Conservation (phyloP, 2,888 invertebrate species). For the Augiades crinisus region DNA sequence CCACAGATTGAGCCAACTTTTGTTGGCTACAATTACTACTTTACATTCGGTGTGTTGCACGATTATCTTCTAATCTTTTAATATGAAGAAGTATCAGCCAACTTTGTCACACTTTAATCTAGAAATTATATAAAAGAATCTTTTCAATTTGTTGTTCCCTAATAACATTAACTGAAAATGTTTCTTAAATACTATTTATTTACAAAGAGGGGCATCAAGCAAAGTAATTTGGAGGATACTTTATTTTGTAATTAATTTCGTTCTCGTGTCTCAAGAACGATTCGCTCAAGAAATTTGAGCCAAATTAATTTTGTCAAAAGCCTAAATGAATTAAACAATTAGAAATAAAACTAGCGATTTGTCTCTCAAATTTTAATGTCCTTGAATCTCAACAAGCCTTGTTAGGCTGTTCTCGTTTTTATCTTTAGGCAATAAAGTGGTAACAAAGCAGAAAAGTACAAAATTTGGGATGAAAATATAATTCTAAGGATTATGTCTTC, state of each 20-base stretch:
- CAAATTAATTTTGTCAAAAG: constrained; percentile 4
- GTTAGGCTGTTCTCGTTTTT: neutral
- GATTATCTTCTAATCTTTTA: too few relatives aligned
- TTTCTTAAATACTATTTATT: neutral
- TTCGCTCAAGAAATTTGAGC: neutral
- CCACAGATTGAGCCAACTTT: too few relatives aligned
- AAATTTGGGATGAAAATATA: neutral
- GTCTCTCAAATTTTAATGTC: neutral
- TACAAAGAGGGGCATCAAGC: neutral
- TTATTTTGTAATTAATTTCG: neutral
- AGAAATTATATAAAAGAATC: too few relatives aligned
- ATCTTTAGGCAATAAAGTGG: neutral
- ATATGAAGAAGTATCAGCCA: too few relatives aligned
- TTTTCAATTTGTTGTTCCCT: too few relatives aligned
- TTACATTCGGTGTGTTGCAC: too few relatives aligned
- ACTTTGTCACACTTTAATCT: too few relatives aligned
- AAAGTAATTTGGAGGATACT: neutral
- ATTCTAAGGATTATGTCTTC: too few relatives aligned
- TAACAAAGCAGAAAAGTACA: neutral
- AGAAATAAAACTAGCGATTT: neutral
- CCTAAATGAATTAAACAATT: constrained; percentile 1
- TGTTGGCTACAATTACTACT: too few relatives aligned
- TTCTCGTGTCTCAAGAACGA: neutral
- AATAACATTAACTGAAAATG: too few relatives aligned
- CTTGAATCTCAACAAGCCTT: neutral